A percentile compares a stretch with the other conserved stretches of the same genome.
Conservation (phyloP, 2,113 vertebrate species). For the Carlito syrichta region DNA sequence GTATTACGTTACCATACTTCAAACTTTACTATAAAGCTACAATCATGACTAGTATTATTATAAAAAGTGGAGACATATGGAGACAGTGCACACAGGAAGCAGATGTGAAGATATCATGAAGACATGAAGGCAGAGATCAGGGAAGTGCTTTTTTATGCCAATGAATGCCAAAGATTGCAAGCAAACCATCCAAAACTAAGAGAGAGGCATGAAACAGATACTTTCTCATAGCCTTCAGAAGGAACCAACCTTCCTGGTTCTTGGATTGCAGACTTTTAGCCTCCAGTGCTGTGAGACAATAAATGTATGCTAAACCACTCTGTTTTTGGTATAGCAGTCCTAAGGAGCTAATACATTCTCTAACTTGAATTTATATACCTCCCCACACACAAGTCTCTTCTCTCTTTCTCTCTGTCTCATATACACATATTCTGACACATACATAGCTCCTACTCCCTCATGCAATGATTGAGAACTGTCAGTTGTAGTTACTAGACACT, state of each 20-base stretch:
- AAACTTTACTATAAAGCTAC: too few relatives aligned
- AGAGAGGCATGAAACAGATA: not conserved
- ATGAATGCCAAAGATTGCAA: not conserved
- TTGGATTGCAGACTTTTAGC: not conserved
- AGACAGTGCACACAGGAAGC: not conserved
- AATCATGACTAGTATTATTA: not conserved
- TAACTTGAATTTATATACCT: not conserved
- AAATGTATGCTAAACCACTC: not conserved
- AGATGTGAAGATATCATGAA: not conserved
- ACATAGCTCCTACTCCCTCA: not conserved
- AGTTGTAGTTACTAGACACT: not conserved
- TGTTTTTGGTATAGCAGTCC: not conserved
- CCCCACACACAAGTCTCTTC: not conserved
- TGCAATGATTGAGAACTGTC: not conserved
- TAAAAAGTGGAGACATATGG: not conserved
- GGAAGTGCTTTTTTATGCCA: too few relatives aligned
- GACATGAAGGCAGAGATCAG: not conserved
- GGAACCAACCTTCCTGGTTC: too few relatives aligned
- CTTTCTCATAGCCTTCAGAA: not conserved
- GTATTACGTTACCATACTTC: too few relatives aligned
- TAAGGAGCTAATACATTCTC: not conserved
- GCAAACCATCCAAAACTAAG: not conserved
- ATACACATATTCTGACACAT: not conserved
- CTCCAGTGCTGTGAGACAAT: not conserved
- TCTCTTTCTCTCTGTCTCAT: not conserved